These are phyloP conservation scores for Nematolebias whitei DNA, from an alignment of 2,113 vertebrate genomes.

Conservation along the genomic window DNA sequence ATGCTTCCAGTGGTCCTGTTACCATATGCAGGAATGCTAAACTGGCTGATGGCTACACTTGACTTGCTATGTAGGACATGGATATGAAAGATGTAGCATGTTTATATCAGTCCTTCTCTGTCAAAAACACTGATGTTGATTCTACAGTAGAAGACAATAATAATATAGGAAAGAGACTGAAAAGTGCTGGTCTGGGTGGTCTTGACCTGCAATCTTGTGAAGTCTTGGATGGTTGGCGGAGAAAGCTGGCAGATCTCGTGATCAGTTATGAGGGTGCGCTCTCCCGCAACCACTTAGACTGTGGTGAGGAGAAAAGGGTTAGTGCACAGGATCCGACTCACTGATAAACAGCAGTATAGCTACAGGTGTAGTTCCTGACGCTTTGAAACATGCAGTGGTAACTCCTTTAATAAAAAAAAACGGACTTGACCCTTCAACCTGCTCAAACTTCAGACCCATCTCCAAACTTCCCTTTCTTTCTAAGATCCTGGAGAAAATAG, in stretches of 20 bases:
- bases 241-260: background rate
- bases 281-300: background rate
- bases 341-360: too few relatives aligned
- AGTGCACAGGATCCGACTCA: background rate
- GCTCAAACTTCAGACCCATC: too few relatives aligned
- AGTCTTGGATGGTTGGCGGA: background rate
- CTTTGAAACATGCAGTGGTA: too few relatives aligned
- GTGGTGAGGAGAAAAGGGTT: background rate
- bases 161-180: background rate
- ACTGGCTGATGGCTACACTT: constrained; percentile 12
- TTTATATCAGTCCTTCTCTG: background rate
- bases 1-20: constrained; percentile 2
- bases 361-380: too few relatives aligned
- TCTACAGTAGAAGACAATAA: background rate
- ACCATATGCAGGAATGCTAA: constrained; percentile 8
- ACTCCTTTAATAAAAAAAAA: too few relatives aligned
- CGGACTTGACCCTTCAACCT: too few relatives aligned
- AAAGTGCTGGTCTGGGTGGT: background rate
- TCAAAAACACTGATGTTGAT: background rate
- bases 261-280: background rate
- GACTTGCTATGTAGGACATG: constrained; percentile 8
- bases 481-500: too few relatives aligned
- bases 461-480: too few relatives aligned
- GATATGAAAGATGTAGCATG: background rate
- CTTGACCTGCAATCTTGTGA: constrained; percentile 3